phyloP scores from a whole-genome alignment of 2,888 invertebrate species.

The Ephialtes manifestator region DNA sequence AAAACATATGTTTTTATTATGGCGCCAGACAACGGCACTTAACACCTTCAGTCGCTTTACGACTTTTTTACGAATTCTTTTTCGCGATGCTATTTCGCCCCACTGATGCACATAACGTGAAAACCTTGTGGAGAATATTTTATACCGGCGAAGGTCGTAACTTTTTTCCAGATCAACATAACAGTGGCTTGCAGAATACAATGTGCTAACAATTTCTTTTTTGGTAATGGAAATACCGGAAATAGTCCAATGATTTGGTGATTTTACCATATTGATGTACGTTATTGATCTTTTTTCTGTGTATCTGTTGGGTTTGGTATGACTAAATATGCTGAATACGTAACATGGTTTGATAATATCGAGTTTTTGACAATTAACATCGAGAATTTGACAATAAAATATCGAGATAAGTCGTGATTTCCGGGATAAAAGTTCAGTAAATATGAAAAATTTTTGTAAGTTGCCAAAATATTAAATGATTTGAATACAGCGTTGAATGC shows the following conservation, averaged over 20 bases:
- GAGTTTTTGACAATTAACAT: too few species aligned
- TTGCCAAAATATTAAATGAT: too few species aligned
- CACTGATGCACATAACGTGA: conserved; percentile 16
- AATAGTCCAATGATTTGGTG: background rate
- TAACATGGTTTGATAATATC: too few species aligned
- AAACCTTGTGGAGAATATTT: conserved; percentile 40
- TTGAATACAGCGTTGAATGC: too few species aligned
- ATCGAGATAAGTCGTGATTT: too few species aligned
- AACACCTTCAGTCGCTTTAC: conserved; percentile 72
- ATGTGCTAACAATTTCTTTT: conserved; percentile 17
- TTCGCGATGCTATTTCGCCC: conserved; percentile 25
- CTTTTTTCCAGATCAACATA: conserved; percentile 24
- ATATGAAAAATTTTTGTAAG: too few species aligned
- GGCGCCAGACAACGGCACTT: conserved; percentile 76
- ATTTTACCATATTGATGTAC: background rate
- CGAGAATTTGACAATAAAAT: too few species aligned
- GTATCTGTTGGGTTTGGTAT: background rate
- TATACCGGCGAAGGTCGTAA: conserved; percentile 26
- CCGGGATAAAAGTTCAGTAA: background rate
- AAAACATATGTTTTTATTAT: conserved; percentile 76
- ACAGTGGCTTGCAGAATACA: conserved; percentile 12
- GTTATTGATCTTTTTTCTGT: background rate
- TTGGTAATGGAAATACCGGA: background rate
- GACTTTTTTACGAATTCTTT: conserved; percentile 61
- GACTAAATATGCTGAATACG: too few species aligned